A percentile compares a stretch with the other conserved stretches of the same genome.
These are phyloP conservation scores for Acropora yongei DNA, from an alignment of 64 coral and sea anemone species.

Conservation along the genomic window DNA sequence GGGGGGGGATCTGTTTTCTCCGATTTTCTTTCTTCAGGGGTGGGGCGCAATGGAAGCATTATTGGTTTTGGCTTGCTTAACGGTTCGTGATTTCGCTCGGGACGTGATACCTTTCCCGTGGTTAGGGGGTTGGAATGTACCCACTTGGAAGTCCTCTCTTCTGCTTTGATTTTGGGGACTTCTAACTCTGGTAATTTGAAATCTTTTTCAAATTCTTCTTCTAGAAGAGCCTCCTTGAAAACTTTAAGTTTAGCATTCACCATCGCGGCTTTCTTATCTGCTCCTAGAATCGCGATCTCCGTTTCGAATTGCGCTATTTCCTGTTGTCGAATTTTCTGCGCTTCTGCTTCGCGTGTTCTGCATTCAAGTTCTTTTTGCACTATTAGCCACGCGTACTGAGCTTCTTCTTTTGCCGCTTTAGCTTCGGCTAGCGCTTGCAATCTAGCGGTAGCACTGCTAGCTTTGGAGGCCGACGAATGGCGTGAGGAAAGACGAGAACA, in stretches of 20 bases:
- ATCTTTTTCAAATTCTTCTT: not conserved
- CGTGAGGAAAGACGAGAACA: constrained; percentile 6
- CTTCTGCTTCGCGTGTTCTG: constrained; percentile 1
- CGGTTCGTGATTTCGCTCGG: not conserved
- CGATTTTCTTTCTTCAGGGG: not conserved
- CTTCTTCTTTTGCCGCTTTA: constrained; percentile 6
- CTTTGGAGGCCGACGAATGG: constrained; percentile 14
- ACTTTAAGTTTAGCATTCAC: constrained; percentile 29
- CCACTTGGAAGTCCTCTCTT: not conserved
- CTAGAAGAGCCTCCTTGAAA: not conserved
- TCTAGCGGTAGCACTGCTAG: constrained; percentile 2
- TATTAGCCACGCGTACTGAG: constrained; percentile 4
- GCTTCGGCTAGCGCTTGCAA: constrained; percentile 20
- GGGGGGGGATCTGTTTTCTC: not conserved
- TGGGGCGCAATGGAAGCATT: not conserved
- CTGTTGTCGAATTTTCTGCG: constrained; percentile 18
- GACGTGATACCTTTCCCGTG: not conserved
- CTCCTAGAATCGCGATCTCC: not conserved
- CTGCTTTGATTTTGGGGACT: constrained; percentile 10
- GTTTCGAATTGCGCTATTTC: not conserved
- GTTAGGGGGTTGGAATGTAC: not conserved
- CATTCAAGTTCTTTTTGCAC: not conserved
- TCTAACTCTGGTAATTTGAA: constrained; percentile 31
- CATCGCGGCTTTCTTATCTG: not conserved
- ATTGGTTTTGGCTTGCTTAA: not conserved